Conservation (phyloP, 1,140 invertebrate genomes). For the Scaptodrosophila lebanonensis region DNA sequence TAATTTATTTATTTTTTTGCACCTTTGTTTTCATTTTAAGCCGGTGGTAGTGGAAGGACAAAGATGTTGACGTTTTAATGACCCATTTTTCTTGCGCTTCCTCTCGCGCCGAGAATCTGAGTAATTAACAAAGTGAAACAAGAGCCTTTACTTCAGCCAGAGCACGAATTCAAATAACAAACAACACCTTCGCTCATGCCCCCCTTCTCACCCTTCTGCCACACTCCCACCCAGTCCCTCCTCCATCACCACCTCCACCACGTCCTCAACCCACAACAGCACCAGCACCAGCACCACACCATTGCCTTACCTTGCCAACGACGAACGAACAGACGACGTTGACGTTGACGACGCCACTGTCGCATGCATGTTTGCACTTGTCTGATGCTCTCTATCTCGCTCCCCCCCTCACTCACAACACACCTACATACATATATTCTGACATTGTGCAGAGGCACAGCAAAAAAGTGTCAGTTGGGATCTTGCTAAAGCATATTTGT, state of each 20-base stretch:
- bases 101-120: slow-evolving; percentile 10
- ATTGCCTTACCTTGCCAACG: no score
- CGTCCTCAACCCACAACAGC: no score
- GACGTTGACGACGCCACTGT: no score
- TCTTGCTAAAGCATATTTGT: no score
- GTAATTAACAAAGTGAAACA: slow-evolving; percentile 17
- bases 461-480: background rate
- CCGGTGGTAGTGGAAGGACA: slow-evolving; percentile 1
- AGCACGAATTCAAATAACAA: slow-evolving; percentile 15
- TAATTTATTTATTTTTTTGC: slow-evolving; percentile 22
- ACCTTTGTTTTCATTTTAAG: slow-evolving; percentile 20
- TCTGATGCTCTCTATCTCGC: no score
- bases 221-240: no score
- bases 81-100: slow-evolving; percentile 21
- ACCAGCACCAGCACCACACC: no score
- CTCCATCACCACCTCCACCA: no score
- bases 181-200: slow-evolving; percentile 10
- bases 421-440: background rate
- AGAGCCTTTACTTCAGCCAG: slow-evolving; percentile 17
- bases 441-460: background rate
- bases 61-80: slow-evolving; percentile 21
- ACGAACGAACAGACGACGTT: no score
- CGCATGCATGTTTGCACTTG: background rate
- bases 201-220: no score
- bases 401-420: slow-evolving; percentile 2